Base-by-base conservation (phyloP, 2,888 invertebrate genomes). In the Abrostola triplasia region DNA sequence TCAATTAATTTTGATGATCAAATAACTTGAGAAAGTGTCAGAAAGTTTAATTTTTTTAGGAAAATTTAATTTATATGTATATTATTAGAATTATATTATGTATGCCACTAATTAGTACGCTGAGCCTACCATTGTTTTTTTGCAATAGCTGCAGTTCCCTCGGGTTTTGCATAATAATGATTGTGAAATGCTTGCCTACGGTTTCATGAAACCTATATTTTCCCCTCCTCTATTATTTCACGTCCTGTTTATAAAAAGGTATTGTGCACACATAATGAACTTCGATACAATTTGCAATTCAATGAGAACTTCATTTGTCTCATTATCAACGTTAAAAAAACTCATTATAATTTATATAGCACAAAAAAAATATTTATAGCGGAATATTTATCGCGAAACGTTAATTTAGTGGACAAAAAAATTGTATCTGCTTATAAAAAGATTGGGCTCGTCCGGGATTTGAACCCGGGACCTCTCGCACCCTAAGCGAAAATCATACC, bases 381-480 rank as follows among this genome's bases (percentile, higher is more conserved):
- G 35, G 38, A 55, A 65, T 61, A 53, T 38, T 52, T 41, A 11
- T 24, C 13, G 6, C 8, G 5, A 8, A 10, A 24, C 9, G 35
- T n/a, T 0, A 38, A 0, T 9, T 48, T 58, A 10, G 5, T 24
- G 1, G 10, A 44, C 36, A 49, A 40, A 44, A 37, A 6, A 40
- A 11, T 5, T 0, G 0, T 24, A 5, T 24, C 0, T n/a, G 0
- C 0, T n/a, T 48, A 57, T 76, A 82, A 85, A 84, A 73, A 42
- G 64, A 36, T 82, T 83, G 94, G 94, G 94, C 94, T 94, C 94
- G 94, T 94, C 94, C 94, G 94, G 95, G 94, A 95, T 94, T 95
- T 95, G 95, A 95, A 95, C 95, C 94, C 94, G 93, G 93, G 94
- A 95, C 94, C 94, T 94, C 93, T 95, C 94, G 94, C 94, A 95